Base-by-base conservation (phyloP, 2,797 vertebrate genomes). In the Pempheris klunzingeri region DNA sequence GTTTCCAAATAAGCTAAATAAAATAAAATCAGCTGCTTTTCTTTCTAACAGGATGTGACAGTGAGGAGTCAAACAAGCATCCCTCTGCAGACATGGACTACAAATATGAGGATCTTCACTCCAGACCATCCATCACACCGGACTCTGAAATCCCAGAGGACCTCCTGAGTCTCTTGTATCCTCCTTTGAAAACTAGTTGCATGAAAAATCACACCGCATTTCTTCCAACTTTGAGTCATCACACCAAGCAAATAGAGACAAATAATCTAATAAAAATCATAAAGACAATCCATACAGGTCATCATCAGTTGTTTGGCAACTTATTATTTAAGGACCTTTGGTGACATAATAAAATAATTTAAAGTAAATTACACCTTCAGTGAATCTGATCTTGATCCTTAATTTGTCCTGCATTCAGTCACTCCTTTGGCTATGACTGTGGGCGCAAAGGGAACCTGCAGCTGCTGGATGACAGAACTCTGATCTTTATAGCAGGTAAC, bases 391-490 rank as follows among this genome's bases (percentile, higher is more conserved):
- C 2, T 49, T 15, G 10, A 38, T 71, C 88, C 80, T 90, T 88
- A 84, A 88, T 58, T 13, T 7, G 7, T 43, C 46, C 81, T 44
- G 7, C 20, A 2, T 62, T 11, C 72, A 99, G 98, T 72, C 94
- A 98, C 93, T 98, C 97, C 12, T 98, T 98, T 83, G 97, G 98
- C 4, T 99, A 98, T 73, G 98, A 98, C 89, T 96, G 96, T 55
- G 89, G 76, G 18, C 96, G 93, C 78, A 92, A 95, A 28, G 93
- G 91, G 30, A 99, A 99, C 88, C 93, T 99, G 32, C 94, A 96
- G 64, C 80, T 97, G 60, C 88, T 98, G 88, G 96, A 98, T 41
- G 92, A 90, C 53, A 79, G 36, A 7, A 97, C 94, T 0, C 41
- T 97, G 74, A 30, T 95, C 6, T 98, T 96, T n/a, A 84, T 98